Conservation (phyloP, 2,888 invertebrate genomes). For the Parapristionchus giblindavisi region DNA sequence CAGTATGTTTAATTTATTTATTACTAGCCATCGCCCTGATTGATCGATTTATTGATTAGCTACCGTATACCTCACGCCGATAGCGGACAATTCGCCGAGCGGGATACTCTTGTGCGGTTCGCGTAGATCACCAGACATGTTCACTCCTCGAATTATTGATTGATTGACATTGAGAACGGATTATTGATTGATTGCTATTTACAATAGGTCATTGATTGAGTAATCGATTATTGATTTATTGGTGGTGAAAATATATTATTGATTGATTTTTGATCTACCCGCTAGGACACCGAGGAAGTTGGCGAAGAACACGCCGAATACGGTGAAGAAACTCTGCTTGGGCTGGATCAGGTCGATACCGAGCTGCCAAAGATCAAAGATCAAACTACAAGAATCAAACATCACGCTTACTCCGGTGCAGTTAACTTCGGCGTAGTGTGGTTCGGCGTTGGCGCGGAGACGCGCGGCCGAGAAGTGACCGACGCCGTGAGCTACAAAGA, state of each 20-base stretch:
- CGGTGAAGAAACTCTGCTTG: slow-evolving; percentile 90
- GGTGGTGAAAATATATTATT: background rate
- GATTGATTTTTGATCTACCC: slow-evolving; percentile 70
- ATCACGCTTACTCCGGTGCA: slow-evolving; percentile 41
- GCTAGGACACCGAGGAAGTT: slow-evolving; percentile 95
- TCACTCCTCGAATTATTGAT: slow-evolving; percentile 80
- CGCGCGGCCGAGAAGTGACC: slow-evolving; percentile 86
- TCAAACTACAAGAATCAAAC: slow-evolving; percentile 10
- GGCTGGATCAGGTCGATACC: slow-evolving; percentile 43
- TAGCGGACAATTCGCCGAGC: slow-evolving; percentile 89
- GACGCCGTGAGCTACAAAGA: slow-evolving; percentile 79
- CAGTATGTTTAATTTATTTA: too few species aligned
- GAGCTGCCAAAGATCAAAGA: slow-evolving; percentile 28
- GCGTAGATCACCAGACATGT: slow-evolving; percentile 95
- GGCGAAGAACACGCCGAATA: slow-evolving; percentile 96
- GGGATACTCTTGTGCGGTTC: slow-evolving; percentile 92
- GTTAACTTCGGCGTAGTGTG: slow-evolving; percentile 76
- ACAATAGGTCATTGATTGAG: background rate
- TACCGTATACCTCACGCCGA: slow-evolving; percentile 89
- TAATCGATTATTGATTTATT: background rate
- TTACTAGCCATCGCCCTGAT: too few species aligned
- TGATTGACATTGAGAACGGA: background rate
- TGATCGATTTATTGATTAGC: background rate
- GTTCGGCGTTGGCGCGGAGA: slow-evolving; percentile 76
- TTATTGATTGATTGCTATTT: background rate